Evolutionary conservation across 2,113 vertebrate genomes (phyloP).

Genomic region (Aptenodytes patagonicus): DNA sequence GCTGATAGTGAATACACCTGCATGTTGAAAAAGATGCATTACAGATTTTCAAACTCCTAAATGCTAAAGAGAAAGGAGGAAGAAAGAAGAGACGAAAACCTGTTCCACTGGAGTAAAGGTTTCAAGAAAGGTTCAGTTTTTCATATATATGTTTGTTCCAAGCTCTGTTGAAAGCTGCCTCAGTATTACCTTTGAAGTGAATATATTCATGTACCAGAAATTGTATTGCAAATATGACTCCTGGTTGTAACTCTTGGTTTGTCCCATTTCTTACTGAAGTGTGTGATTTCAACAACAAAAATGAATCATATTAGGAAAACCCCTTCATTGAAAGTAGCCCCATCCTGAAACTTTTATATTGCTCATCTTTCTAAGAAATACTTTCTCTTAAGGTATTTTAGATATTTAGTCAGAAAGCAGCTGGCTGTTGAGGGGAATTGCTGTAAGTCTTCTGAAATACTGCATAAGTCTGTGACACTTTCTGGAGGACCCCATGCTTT

Average conservation of each 20-base stretch:
- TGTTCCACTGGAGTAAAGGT: neutral
- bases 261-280: neutral
- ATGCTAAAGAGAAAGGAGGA: neutral
- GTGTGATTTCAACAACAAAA: neutral
- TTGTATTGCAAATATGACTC: neutral
- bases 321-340: neutral
- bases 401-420: neutral
- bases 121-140: neutral
- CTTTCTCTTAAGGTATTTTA: neutral
- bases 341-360: neutral
- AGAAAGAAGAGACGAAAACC: neutral
- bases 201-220: neutral
- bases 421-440: neutral
- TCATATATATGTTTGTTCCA: neutral
- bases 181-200: neutral
- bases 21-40: neutral
- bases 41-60: neutral
- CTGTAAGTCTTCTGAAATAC: neutral
- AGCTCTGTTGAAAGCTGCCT: neutral
- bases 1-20: conserved; percentile 44
- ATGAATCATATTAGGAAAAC: neutral
- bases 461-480: neutral
- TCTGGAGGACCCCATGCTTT: neutral
- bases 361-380: neutral
- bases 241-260: neutral